Evolutionary conservation across 2,888 invertebrate species (phyloP), one percentile per base, ranked within the genome.

Genomic region (Rhimphoctona megacephalus): DNA sequence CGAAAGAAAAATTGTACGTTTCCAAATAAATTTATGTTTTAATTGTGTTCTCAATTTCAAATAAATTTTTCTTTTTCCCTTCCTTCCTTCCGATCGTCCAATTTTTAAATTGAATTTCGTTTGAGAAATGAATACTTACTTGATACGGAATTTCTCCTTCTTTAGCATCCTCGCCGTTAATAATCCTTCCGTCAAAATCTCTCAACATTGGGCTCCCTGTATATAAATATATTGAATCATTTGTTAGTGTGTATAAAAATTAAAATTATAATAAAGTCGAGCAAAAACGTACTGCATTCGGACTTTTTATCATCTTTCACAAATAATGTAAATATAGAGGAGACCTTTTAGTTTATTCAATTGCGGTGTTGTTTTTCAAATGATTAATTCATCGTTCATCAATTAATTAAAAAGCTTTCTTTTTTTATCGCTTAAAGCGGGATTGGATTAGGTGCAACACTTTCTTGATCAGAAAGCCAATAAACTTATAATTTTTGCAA

Each of bases 101-200:
- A 49, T 49, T 19, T 19, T 19, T 0, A 49, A 49, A 49, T 1
- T 49, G 4, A 57, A 46, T 67, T 5, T 14, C 19, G 14, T 70
- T 74, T 85, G 86, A 49, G 82, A 73, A 22, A 77, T 57, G 7
- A 33, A 73, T 81, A 81, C 67, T 82, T 73, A 92, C 92, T 87
- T 93, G 93, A 85, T 90, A 93, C 0, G 92, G 92, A 74, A 92
- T 90, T 85, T 93, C 92, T 52, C 92, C 92, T 30, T 9, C 19
- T 79, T 86, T 72, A 9, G 83, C 93, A 43, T 90, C 73, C 39
- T 88, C 81, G 1, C 93, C 93, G 49, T 91, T 88, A 17, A 88
- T 69, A 25, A 88, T 82, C 70, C 79, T 83, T 17, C 83, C 83
- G 17, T 64, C 61, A 30, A 85, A 70, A 25, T 14, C 11, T 54